Evolutionary conservation across 2,888 invertebrate genomes (phyloP).

Genomic region (Euproctis similis): DNA sequence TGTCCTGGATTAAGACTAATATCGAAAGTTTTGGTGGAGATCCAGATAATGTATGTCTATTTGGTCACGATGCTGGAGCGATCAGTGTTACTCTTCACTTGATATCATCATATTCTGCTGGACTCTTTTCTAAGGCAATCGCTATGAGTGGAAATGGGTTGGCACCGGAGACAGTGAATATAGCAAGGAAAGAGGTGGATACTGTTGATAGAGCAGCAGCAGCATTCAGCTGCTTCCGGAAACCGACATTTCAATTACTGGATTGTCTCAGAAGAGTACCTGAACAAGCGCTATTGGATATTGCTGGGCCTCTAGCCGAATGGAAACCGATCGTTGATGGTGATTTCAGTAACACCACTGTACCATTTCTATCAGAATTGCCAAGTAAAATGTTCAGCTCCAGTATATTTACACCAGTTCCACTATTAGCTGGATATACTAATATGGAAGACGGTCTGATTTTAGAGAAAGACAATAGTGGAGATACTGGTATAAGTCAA

Average conservation of each 20-base stretch:
- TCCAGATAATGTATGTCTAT: constrained; percentile 82
- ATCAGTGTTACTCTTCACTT: constrained; percentile 86
- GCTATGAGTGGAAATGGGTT: constrained; percentile 88
- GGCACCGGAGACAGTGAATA: constrained; percentile 77
- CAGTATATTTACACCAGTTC: constrained; percentile 80
- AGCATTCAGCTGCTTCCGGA: constrained; percentile 81
- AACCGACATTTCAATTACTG: constrained; percentile 80
- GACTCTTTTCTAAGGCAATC: constrained; percentile 84
- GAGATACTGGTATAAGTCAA: constrained; percentile 77
- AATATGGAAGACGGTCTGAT: constrained; percentile 87
- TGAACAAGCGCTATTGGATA: constrained; percentile 76
- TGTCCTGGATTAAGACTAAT: constrained; percentile 86
- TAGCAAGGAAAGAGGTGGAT: constrained; percentile 76
- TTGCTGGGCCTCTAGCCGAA: constrained; percentile 74
- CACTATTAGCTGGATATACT: constrained; percentile 85
- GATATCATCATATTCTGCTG: constrained; percentile 79
- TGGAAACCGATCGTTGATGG: constrained; percentile 89
- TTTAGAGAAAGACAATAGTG: constrained; percentile 72
- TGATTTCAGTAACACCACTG: constrained; percentile 79
- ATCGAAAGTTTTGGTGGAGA: constrained; percentile 85
- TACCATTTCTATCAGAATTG: constrained; percentile 80
- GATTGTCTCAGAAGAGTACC: constrained; percentile 81
- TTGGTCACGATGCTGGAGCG: constrained; percentile 88
- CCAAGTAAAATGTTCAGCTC: constrained; percentile 78
- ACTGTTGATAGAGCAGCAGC: constrained; percentile 79